Conservation (phyloP, 2,113 vertebrate species). For the Salminus brasiliensis region DNA sequence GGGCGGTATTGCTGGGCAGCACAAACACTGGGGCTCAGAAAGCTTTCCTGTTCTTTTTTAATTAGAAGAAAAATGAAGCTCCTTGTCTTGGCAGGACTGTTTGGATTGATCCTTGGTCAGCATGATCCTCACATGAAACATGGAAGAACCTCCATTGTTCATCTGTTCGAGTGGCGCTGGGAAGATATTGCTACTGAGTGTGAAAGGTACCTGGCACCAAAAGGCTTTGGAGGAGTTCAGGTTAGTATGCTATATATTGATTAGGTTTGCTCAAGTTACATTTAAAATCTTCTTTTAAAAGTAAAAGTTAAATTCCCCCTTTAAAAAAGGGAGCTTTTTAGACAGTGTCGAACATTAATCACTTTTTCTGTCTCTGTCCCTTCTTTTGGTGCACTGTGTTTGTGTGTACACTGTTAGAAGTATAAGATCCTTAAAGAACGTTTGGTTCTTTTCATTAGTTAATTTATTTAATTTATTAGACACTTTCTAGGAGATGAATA, state of each 20-base stretch:
- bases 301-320: too few species aligned
- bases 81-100: conserved; percentile 72
- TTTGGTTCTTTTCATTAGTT: too few species aligned
- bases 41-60: neutral
- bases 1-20: neutral
- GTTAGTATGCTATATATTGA: conserved; percentile 61
- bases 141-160: conserved; percentile 82
- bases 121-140: conserved; percentile 72
- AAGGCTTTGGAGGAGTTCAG: conserved; percentile 92
- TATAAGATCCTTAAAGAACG: too few species aligned
- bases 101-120: conserved; percentile 76
- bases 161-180: conserved; percentile 96
- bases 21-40: neutral
- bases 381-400: too few species aligned
- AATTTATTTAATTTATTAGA: too few species aligned
- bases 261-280: too few species aligned
- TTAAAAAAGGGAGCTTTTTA: too few species aligned
- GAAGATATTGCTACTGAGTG: conserved; percentile 88
- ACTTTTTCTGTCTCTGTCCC: too few species aligned
- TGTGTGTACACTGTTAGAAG: too few species aligned
- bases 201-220: conserved; percentile 85
- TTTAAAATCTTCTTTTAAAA: too few species aligned
- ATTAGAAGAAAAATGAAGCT: conserved; percentile 73
- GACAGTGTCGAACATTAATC: too few species aligned
- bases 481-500: too few species aligned